Conservation (phyloP, 2,888 invertebrate genomes). For the Bibio marci region DNA sequence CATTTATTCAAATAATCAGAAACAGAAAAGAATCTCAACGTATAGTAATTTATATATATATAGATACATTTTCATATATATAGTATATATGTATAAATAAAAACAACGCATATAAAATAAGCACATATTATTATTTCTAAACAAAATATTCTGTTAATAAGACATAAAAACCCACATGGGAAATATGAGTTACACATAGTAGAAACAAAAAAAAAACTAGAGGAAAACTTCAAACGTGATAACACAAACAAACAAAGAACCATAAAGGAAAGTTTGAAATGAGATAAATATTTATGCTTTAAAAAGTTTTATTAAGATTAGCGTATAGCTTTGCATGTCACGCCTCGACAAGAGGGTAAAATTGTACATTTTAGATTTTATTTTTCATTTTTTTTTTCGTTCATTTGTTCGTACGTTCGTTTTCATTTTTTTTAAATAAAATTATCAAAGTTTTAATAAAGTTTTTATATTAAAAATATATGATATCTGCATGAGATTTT, state of each 20-base stretch:
- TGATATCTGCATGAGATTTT: slow-evolving; percentile 2
- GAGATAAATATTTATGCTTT: slow-evolving; percentile 4
- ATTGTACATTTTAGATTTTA: background rate
- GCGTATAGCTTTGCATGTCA: slow-evolving; percentile 3
- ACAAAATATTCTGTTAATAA: slow-evolving; percentile 1
- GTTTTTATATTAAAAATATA: slow-evolving; percentile 3
- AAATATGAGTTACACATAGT: background rate
- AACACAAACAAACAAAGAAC: background rate
- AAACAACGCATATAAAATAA: no score
- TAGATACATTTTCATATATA: no score
- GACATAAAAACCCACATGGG: slow-evolving; percentile 3
- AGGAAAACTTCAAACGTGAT: background rate
- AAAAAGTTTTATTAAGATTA: slow-evolving; percentile 4
- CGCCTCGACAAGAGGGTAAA: slow-evolving; percentile 1
- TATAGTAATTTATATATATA: no score
- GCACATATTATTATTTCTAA: background rate
- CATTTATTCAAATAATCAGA: no score
- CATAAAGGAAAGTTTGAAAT: slow-evolving; percentile 4
- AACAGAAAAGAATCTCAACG: no score
- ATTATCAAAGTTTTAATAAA: slow-evolving; percentile 5
- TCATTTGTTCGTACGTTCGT: no score
- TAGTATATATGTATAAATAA: no score
- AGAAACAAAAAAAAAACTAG: background rate
- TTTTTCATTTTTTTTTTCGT: slow-evolving; percentile 1
- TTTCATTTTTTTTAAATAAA: no score